A percentile compares a stretch with the other conserved stretches of the same genome.
Evolutionary conservation across 2,888 invertebrate genomes (phyloP).

Genomic region (Barypeithes pellucidus): DNA sequence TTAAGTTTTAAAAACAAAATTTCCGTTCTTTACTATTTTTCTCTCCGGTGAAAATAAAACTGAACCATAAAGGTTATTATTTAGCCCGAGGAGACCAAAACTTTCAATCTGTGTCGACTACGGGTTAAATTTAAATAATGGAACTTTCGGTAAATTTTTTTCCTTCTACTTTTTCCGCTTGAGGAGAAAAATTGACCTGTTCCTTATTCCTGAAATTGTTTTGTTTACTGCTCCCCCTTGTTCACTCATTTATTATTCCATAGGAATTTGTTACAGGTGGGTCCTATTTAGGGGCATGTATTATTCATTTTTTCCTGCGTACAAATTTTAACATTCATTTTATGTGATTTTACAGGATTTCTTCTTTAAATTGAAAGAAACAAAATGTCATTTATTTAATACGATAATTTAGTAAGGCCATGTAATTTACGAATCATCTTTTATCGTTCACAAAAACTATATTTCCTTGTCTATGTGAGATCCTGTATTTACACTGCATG

Average conservation of each 20-base stretch:
- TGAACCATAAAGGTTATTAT: slow-evolving; percentile 22
- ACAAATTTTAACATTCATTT: slow-evolving; percentile 16
- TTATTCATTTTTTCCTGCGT: slow-evolving; percentile 13
- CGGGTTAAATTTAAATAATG: slow-evolving; percentile 38
- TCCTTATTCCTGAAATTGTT: slow-evolving; percentile 40
- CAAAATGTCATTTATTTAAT: neutral
- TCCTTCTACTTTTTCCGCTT: slow-evolving; percentile 31
- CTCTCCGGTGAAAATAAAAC: slow-evolving; percentile 11
- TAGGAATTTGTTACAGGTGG: slow-evolving; percentile 42
- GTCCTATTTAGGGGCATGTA: slow-evolving; percentile 26
- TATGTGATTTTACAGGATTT: slow-evolving; percentile 12
- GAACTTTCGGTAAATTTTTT: slow-evolving; percentile 24
- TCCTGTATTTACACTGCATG: too few relatives aligned
- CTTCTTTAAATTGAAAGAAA: neutral
- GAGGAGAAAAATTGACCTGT: slow-evolving; percentile 44
- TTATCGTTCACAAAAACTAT: too few relatives aligned
- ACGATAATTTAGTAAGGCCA: neutral
- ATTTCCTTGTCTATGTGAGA: too few relatives aligned
- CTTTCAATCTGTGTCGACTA: slow-evolving; percentile 25
- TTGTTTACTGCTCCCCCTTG: slow-evolving; percentile 40
- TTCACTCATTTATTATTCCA: slow-evolving; percentile 47
- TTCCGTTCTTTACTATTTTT: slow-evolving; percentile 9
- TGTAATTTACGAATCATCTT: neutral
- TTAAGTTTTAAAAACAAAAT: slow-evolving; percentile 10
- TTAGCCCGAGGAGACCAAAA: slow-evolving; percentile 23